Base-by-base conservation (phyloP, 2,113 vertebrate genomes). In the Aptenodytes forsteri region DNA sequence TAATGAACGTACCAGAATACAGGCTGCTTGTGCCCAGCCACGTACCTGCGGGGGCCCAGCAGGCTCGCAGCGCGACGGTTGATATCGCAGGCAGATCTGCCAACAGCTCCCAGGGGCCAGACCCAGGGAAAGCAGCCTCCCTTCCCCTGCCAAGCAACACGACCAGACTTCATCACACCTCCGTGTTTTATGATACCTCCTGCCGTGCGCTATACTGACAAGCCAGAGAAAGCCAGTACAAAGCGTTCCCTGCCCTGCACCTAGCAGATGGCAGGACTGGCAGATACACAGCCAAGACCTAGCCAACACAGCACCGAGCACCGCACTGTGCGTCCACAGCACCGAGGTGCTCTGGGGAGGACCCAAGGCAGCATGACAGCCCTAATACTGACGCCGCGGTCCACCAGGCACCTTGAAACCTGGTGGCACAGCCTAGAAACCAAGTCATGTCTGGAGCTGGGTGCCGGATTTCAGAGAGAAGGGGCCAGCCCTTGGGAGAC, bases 351-450 rank as follows among this genome's bases (percentile, higher is more conserved):
- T 9, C 76, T 1, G 0, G 13, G 42, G 42, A 22, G 78, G 42
- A 16, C 55, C 0, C 0, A 58, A 11, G 23, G 40, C 47, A 44
- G 30, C 5, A 1, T 1, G 8, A 16, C 29, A 38, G 12, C 3
- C 1, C 67, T 8, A 42, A 14, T 9, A 10, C 5, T 7, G 1
- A 11, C 59, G n/a, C 8, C 2, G 0, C 0, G 0, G 18, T 27
- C 44, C 56, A 30, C 38, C 30, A 61, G 15, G 13, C 22, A 38
- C 46, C 75, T 66, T 46, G 50, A 67, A 66, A 77, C 25, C 25
- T 36, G 76, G 6, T 26, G 66, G 42, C 20, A 80, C 46, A 42
- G 50, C 16, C 55, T 16, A 7, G 22, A 61, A 66, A 83, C 71
- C 6, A 50, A 29, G 11, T 23, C 17, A 2, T 1, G 4, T 13